Evolutionary conservation across 2,797 vertebrate species (phyloP).

Genomic region (Pangasius macronema): DNA sequence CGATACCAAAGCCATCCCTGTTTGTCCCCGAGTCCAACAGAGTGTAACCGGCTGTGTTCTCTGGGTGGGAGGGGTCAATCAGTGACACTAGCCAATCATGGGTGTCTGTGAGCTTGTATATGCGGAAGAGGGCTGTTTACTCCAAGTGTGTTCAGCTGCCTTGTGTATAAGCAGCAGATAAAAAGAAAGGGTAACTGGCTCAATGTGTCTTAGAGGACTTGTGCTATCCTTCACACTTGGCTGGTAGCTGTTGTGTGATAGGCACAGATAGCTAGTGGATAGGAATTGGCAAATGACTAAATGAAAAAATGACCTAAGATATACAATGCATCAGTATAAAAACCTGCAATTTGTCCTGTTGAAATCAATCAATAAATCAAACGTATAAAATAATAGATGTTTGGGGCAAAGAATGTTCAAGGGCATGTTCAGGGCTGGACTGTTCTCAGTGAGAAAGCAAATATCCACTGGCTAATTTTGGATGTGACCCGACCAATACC

Average conservation of each 20-base stretch:
- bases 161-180: not conserved
- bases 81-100: not conserved
- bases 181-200: not conserved
- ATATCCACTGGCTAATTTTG: not conserved
- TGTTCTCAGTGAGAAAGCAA: constrained; percentile 10
- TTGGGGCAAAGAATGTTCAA: constrained; percentile 7
- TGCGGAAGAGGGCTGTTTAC: not conserved
- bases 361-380: not conserved
- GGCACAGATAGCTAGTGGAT: not conserved
- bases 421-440: constrained; percentile 2
- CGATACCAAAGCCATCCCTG: not conserved
- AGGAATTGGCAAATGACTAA: not conserved
- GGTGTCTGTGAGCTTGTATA: not conserved
- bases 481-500: not conserved
- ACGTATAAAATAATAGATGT: not conserved
- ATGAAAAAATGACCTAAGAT: not conserved
- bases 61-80: not conserved
- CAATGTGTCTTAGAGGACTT: not conserved
- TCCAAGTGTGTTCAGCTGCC: not conserved
- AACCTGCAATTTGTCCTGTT: not conserved
- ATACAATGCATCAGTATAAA: not conserved
- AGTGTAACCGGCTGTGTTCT: not conserved
- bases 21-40: not conserved
- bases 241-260: not conserved
- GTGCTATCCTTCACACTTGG: not conserved